These are phyloP conservation scores for Rhinoptilus africanus DNA, from an alignment of 2,113 vertebrate genomes.

Conservation along the genomic window DNA sequence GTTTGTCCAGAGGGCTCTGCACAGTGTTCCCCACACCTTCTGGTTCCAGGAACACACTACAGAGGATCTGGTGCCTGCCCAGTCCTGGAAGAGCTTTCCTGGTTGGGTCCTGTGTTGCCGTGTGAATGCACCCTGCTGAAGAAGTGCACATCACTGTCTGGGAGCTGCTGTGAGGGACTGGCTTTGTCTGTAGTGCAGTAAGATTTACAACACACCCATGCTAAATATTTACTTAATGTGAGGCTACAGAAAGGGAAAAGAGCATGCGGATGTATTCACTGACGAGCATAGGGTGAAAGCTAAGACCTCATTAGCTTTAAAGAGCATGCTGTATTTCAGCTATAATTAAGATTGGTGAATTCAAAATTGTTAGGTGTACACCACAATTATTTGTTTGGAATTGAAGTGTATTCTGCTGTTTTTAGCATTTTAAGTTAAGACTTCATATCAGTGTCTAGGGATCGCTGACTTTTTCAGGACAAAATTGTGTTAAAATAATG, in stretches of 20 bases:
- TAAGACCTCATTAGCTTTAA: neutral
- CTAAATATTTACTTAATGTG: slow-evolving; percentile 12
- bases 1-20: neutral
- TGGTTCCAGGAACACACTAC: neutral
- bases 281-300: neutral
- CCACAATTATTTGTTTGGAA: neutral
- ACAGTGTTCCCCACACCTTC: neutral
- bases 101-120: neutral
- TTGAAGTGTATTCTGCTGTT: neutral
- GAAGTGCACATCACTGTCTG: neutral
- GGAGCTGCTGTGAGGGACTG: neutral
- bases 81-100: neutral
- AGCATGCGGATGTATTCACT: neutral
- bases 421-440: neutral
- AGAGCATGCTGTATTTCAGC: neutral
- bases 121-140: neutral
- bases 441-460: neutral
- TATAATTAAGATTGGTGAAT: neutral
- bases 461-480: neutral
- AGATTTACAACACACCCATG: neutral
- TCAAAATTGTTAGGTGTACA: neutral
- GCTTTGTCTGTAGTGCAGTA: neutral
- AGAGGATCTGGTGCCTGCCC: neutral
- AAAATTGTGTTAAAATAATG: neutral
- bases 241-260: neutral